Percentiles rank a stretch among this genome's conserved stretches.
These are phyloP conservation scores for Chaenodraco wilsoni DNA, from an alignment of 2,797 vertebrate genomes.

Conservation along the genomic window DNA sequence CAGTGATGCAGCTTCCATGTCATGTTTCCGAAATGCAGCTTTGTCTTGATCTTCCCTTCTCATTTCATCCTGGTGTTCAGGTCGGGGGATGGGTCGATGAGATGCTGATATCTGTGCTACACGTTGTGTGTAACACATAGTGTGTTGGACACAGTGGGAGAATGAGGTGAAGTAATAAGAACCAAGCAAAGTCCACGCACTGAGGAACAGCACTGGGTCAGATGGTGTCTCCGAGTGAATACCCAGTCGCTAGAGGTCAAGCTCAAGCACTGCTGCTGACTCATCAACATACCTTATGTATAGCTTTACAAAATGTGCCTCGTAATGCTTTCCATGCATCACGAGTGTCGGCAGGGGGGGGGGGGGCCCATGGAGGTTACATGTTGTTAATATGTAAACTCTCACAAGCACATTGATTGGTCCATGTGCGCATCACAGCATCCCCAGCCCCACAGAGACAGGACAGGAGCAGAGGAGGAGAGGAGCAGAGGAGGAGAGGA, in stretches of 20 bases:
- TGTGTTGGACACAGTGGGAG: no score
- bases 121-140: no score
- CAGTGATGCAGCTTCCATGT: no score
- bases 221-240: background rate
- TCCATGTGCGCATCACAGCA: background rate
- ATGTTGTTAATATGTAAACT: background rate
- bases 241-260: background rate
- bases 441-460: background rate
- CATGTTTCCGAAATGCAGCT: no score
- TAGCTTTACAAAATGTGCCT: background rate
- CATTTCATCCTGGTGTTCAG: no score
- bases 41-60: no score
- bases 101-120: no score
- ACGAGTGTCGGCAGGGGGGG: background rate
- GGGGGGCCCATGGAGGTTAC: background rate
- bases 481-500: background rate
- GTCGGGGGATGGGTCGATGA: no score
- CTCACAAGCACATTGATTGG: constrained; percentile 11
- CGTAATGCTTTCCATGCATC: background rate
- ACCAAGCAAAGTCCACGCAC: background rate
- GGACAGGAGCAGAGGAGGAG: constrained; percentile 1
- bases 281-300: background rate
- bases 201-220: background rate
- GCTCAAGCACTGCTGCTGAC: background rate
- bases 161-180: background rate